Evolutionary conservation across 2,113 vertebrate genomes (phyloP), one percentile per base, ranked within the genome.

Genomic region (Trichomycterus rosablanca): DNA sequence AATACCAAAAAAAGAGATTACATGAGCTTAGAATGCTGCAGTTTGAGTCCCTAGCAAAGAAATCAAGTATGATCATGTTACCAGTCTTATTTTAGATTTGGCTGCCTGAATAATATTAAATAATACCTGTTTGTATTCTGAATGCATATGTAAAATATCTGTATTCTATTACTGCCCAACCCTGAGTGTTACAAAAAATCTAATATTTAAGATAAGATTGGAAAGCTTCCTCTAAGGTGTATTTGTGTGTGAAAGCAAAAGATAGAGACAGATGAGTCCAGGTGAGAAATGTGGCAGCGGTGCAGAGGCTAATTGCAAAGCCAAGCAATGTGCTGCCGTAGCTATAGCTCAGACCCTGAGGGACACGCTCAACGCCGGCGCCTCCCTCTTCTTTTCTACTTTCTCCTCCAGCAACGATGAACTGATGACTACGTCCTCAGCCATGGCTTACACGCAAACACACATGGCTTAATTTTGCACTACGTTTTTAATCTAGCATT

Each of bases 231-330:
- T 58, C 55, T 9, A 44, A 45, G 23, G 51, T 43, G 53, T 22
- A 0, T 10, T 15, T 28, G 19, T 49, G 18, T 40, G 46, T 51
- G 39, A 37, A 2, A 37, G 28, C 49, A 18, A 58, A 16, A 19
- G 32, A 26, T 30, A 20, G 35, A 66, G 48, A 59, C 3, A 45
- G 46, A 53, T 54, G 51, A 66, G 35, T 51, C 39, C 58, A 65
- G 71, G 66, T 59, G 63, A 51, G 56, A 19, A 44, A 32, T 55
- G 49, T 65, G 35, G 67, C 62, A 40, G 39, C 46, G n/a, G 56
- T 57, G 32, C 39, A 53, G 67, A 54, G 63, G 67, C 63, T 70
- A 70, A 74, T 74, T 70, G 67, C 67, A 51, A 46, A 66, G 49
- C 45, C 44, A 46, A 66, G 52, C 66, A 66, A 58, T 57, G 67